Base-by-base conservation (phyloP, 2,888 invertebrate genomes). In the Patella depressa region DNA sequence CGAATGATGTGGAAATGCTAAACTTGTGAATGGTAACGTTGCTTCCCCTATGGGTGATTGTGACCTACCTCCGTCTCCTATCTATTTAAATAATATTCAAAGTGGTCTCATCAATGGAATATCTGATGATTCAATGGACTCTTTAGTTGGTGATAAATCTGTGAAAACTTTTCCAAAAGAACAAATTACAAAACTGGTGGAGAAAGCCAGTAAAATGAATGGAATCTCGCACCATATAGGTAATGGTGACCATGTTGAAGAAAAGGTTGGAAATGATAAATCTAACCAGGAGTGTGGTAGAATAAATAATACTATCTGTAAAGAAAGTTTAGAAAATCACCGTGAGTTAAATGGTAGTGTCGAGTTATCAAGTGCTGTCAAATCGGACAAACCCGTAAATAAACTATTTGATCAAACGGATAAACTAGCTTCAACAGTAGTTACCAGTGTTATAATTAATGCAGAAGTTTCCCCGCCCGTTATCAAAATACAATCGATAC, bases 211-310 rank as follows among this genome's bases (percentile, higher is more conserved):
- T 34, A 85, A 82, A 78, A 80, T 87, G 73, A 88, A 88, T 81
- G 88, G 88, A 70, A 80, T 88, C 78, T 80, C 84, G 45, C 85
- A 86, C 81, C 87, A 87, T 80, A 76, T 84, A 65, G 80, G 82
- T 65, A 77, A 65, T 77, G 80, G 74, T 34, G 73, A 77, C 59
- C 53, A 70, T 73, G 57, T 24, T 34, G 73, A 72, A 24, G 74
- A 74, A 15, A 69, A 72, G 19, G 73, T 76, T 72, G 76, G 69
- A 24, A 65, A 72, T 53, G 76, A 71, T 24, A 34, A 65, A 65
- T 24, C 65, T 65, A 24, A 65, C 19, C 65, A 19, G 24, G 24
- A 65, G 11, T 65, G 65, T 24, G 45, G 45, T 45, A 45, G 45
- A 45, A 45, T 45, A 45, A 19, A 65, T 19, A 65, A 65, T 24